Conservation (phyloP, 2,888 invertebrate species). For the Lamproptera curius region DNA sequence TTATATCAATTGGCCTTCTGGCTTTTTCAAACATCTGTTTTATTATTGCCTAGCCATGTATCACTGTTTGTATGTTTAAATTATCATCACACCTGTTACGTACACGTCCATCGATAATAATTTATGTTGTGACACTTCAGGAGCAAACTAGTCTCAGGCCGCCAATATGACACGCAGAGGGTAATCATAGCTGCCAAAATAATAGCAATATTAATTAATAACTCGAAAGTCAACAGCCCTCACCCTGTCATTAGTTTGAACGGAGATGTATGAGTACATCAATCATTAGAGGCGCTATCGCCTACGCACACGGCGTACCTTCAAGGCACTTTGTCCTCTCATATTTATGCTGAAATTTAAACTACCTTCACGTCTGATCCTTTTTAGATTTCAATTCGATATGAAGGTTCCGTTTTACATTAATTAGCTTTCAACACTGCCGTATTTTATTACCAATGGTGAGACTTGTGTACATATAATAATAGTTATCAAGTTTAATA, state of each 20-base stretch:
- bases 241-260: constrained; percentile 72
- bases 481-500: background rate
- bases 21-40: too few relatives aligned
- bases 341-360: constrained; percentile 46
- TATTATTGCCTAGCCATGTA: too few relatives aligned
- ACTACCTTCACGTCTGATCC: constrained; percentile 35
- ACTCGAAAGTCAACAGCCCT: constrained; percentile 73
- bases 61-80: too few relatives aligned
- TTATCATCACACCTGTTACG: background rate
- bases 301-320: constrained; percentile 55
- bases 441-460: too few relatives aligned
- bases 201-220: constrained; percentile 75
- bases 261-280: constrained; percentile 69
- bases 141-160: constrained; percentile 19
- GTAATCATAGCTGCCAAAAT: constrained; percentile 55
- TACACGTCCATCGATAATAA: background rate
- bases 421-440: background rate
- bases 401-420: background rate
- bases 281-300: constrained; percentile 73
- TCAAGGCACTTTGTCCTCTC: constrained; percentile 51
- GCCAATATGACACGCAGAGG: constrained; percentile 34
- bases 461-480: background rate
- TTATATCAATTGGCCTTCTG: too few relatives aligned
- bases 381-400: constrained; percentile 26
- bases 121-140: constrained; percentile 3